Evolutionary conservation across 1,140 invertebrate genomes (phyloP).

Genomic region (Hypothenemus hampei): DNA sequence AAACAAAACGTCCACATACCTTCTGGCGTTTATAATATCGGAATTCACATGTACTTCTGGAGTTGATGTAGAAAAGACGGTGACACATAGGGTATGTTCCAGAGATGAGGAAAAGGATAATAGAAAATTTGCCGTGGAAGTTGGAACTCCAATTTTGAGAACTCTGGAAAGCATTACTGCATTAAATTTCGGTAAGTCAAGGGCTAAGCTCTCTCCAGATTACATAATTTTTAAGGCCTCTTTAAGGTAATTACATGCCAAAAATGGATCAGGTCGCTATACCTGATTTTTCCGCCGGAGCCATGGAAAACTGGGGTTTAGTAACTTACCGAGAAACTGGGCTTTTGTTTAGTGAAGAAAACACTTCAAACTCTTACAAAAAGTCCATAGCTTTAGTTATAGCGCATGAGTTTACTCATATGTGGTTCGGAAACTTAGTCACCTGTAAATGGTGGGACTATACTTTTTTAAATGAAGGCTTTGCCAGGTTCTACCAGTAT

Average conservation of each 20-base stretch:
- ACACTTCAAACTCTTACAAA: slow-evolving; percentile 67
- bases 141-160: slow-evolving; percentile 15
- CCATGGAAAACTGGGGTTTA: slow-evolving; percentile 93
- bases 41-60: slow-evolving; percentile 25
- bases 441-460: slow-evolving; percentile 92
- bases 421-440: slow-evolving; percentile 87
- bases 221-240: not conserved
- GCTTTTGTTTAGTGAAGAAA: slow-evolving; percentile 65
- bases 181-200: slow-evolving; percentile 43
- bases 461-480: slow-evolving; percentile 89
- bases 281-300: slow-evolving; percentile 90
- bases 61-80: slow-evolving; percentile 3
- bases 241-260: slow-evolving; percentile 3
- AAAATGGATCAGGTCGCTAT: slow-evolving; percentile 59
- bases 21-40: slow-evolving; percentile 62
- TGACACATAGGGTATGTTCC: slow-evolving; percentile 20
- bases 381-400: slow-evolving; percentile 75
- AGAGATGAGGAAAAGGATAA: slow-evolving; percentile 13
- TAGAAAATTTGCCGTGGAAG: slow-evolving; percentile 8
- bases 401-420: slow-evolving; percentile 88
- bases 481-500: slow-evolving; percentile 53
- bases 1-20: slow-evolving; percentile 64
- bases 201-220: not conserved
- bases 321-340: slow-evolving; percentile 79
- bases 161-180: slow-evolving; percentile 23